Evolutionary conservation across 2,797 vertebrate genomes (phyloP).

Genomic region (Acridotheres tristis): DNA sequence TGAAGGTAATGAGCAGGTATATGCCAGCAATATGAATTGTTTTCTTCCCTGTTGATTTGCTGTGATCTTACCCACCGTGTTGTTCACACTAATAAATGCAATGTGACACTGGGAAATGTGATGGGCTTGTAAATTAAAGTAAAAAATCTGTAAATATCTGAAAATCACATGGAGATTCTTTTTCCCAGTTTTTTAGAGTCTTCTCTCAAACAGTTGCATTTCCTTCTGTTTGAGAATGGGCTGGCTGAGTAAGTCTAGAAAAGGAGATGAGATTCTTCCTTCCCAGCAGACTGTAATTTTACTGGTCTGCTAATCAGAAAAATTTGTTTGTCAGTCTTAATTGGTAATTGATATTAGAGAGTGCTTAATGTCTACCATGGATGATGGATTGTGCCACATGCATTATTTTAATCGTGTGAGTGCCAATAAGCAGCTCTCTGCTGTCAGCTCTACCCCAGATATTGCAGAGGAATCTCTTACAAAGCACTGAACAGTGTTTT

Average conservation of each 20-base stretch:
- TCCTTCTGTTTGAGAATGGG: background rate
- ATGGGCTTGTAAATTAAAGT: background rate
- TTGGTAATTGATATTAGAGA: slow-evolving; percentile 10
- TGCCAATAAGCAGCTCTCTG: fast-evolving
- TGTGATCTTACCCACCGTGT: background rate
- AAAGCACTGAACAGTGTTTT: background rate
- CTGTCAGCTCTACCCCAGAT: background rate
- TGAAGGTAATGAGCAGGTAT: slow-evolving; percentile 36
- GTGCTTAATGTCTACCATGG: background rate
- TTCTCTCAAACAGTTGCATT: background rate
- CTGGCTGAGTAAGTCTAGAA: background rate
- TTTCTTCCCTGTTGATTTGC: slow-evolving; percentile 12
- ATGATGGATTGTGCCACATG: background rate
- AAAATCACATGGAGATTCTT: background rate
- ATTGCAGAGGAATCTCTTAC: background rate
- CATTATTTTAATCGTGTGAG: background rate
- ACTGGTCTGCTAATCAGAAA: background rate
- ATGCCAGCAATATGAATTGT: background rate
- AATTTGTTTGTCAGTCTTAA: background rate
- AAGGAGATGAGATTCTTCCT: background rate
- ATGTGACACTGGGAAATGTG: background rate
- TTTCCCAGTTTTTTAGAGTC: background rate
- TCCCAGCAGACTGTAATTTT: background rate
- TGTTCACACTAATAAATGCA: background rate
- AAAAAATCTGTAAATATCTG: background rate